phyloP scores from a whole-genome alignment of 2,797 vertebrate genomes.

The Cheirogaleus major region DNA sequence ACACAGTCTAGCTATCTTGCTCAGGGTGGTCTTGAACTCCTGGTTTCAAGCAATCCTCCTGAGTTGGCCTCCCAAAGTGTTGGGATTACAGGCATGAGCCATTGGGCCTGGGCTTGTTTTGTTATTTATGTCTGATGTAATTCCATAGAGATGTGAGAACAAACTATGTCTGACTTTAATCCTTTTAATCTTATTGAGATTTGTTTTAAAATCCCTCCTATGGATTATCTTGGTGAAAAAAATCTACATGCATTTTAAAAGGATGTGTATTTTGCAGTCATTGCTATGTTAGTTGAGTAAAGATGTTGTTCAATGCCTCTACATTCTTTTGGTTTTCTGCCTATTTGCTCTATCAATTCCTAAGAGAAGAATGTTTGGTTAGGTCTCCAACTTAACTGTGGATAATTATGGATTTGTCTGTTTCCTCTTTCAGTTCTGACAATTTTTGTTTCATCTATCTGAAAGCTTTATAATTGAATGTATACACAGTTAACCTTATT shows the following conservation, averaged over 20 bases:
- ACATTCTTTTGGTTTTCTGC: neutral
- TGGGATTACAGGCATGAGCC: too few relatives aligned
- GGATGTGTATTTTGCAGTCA: neutral
- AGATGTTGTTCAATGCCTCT: neutral
- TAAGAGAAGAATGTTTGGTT: too few relatives aligned
- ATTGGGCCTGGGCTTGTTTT: neutral
- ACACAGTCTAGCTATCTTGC: too few relatives aligned
- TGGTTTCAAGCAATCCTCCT: too few relatives aligned
- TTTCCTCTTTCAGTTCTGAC: neutral
- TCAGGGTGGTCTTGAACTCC: too few relatives aligned
- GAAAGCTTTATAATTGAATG: neutral
- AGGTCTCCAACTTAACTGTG: neutral
- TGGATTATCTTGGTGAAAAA: neutral
- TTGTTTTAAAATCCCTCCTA: neutral
- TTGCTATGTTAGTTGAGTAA: neutral
- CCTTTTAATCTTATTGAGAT: neutral
- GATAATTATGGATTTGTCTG: neutral
- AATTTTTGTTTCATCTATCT: neutral
- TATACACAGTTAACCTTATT: neutral
- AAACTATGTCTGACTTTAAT: neutral
- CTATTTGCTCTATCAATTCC: neutral
- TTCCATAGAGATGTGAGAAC: neutral
- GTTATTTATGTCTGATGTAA: neutral
- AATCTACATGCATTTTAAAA: neutral
- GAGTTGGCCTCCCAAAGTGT: too few relatives aligned